Base-by-base conservation (phyloP, 2,113 vertebrate genomes). In the Anguilla rostrata region DNA sequence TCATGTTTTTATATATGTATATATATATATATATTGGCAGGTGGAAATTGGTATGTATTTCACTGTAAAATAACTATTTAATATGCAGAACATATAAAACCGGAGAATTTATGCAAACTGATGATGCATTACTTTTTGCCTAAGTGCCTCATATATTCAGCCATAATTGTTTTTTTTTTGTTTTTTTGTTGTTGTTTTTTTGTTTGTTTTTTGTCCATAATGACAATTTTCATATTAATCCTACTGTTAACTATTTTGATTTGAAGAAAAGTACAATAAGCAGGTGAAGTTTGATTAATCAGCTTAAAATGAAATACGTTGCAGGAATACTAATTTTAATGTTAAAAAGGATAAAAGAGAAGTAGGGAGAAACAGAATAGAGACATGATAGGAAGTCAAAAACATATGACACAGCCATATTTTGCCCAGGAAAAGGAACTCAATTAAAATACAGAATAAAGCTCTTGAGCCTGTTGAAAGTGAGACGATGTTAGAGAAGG, bases 151-250 rank as follows among this genome's bases (percentile, higher is more conserved):
- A 9, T 34, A 75, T 34, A 75, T 75, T 75, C 71, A 75, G 26
- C 7, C 71, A 29, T 75, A 75, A 89, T 82, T 82, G 82, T 90
- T 88, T 91, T 90, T 83, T 84, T 60, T 60, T 92, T 20, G 18
- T 14, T 57, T 57, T 57, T 0, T 57, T 16, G 18, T 56, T 56
- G 49, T 9, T 56, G 6, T 56, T 56, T 56, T 63, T 91, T 88
- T 91, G 75, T 85, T 90, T 88, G 5, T 12, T 53, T 53, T 53
- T 53, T 11, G 60, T 26, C 60, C 60, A 66, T 34, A 63, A 18
- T 18, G 18, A 20, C 60, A 71, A 71, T 3, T 22, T 71, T 71
- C 63, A n/a, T 20, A n/a, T 71, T 22, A n/a, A 0, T 71, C 63
- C 63, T n/a, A 71, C 26, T n/a, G 71, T 75, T 4, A n/a, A 75